These are phyloP conservation scores for Cottoperca gobio DNA, from an alignment of 2,797 vertebrate species.

Conservation along the genomic window DNA sequence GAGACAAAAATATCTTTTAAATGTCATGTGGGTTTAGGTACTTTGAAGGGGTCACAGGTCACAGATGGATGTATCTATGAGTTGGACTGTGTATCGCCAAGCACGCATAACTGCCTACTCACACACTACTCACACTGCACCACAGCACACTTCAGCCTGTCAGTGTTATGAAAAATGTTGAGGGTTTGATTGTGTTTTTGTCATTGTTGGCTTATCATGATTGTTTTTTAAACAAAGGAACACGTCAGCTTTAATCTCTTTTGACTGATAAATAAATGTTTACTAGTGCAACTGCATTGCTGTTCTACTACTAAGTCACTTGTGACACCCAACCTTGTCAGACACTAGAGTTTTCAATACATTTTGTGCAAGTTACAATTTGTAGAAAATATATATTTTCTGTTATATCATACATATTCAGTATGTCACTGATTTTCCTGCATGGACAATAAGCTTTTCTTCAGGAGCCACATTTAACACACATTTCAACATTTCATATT, in stretches of 20 bases:
- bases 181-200: constrained; percentile 11
- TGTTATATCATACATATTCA: too few species aligned
- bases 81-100: constrained; percentile 32
- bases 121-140: constrained; percentile 15
- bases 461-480: too few species aligned
- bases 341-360: neutral
- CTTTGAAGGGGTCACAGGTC: constrained; percentile 52
- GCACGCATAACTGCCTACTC: constrained; percentile 25
- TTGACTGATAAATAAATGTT: neutral
- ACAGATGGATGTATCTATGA: constrained; percentile 43
- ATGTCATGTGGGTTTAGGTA: constrained; percentile 69
- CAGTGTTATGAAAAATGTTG: constrained; percentile 12
- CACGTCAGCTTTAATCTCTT: constrained; percentile 29
- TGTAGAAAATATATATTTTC: neutral
- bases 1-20: constrained; percentile 70
- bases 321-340: neutral
- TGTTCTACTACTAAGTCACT: neutral
- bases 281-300: neutral
- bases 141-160: constrained; percentile 23
- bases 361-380: neutral
- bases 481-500: neutral
- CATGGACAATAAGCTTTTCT: neutral
- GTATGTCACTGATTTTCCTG: neutral
- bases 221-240: constrained; percentile 15
- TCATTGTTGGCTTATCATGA: constrained; percentile 13